These are phyloP conservation scores for Fistularia commersonii DNA, from an alignment of 2,797 vertebrate species.

Conservation along the genomic window DNA sequence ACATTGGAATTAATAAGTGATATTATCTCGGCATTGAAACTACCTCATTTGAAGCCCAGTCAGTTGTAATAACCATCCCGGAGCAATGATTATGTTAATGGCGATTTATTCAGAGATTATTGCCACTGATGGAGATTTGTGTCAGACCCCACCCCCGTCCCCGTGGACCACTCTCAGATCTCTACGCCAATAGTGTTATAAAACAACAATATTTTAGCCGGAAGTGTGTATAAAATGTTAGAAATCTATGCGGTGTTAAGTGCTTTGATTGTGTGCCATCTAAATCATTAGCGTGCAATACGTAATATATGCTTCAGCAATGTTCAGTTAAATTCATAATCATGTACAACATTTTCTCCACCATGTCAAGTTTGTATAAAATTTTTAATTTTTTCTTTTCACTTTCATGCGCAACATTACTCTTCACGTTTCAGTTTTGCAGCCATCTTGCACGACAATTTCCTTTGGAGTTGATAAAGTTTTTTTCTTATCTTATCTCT, in stretches of 20 bases:
- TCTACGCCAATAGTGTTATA: slow-evolving; percentile 40
- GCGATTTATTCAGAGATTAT: slow-evolving; percentile 50
- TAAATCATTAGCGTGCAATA: no score
- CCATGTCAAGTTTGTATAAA: no score
- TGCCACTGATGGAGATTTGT: slow-evolving; percentile 49
- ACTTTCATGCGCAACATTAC: no score
- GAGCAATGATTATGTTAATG: slow-evolving; percentile 40
- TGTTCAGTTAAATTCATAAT: no score
- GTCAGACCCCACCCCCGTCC: slow-evolving; percentile 31
- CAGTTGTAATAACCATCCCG: slow-evolving; percentile 36
- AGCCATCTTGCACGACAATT: no score
- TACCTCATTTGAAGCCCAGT: slow-evolving; percentile 27
- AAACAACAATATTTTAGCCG: neutral
- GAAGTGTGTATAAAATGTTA: neutral
- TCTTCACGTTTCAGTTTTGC: no score
- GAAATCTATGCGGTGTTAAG: neutral
- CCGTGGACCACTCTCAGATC: slow-evolving; percentile 31
- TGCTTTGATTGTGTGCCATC: no score
- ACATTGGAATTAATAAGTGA: slow-evolving; percentile 18
- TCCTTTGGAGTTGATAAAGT: no score
- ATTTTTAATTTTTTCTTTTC: no score
- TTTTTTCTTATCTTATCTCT: no score
- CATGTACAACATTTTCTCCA: no score
- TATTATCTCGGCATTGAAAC: slow-evolving; percentile 17
- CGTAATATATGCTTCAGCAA: no score